Percentiles rank a stretch among this genome's conserved stretches.
Evolutionary conservation across 1,140 invertebrate genomes (phyloP).

Genomic region (Drosophila jambulina): DNA sequence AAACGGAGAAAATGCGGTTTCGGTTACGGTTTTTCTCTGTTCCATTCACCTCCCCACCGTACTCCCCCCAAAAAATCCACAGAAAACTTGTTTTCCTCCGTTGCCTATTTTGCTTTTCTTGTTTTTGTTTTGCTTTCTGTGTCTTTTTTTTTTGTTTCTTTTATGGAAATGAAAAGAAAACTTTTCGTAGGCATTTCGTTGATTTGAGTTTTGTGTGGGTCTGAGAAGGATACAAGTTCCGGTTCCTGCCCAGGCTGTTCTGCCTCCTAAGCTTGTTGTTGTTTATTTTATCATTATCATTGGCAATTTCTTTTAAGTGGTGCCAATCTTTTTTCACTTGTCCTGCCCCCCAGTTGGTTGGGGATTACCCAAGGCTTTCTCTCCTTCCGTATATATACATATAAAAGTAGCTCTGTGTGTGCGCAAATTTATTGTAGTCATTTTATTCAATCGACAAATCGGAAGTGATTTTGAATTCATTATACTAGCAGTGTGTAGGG

Average conservation of each 20-base stretch:
- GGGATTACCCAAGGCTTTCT: conserved; percentile 58
- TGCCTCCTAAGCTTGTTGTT: conserved; percentile 54
- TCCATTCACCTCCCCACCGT: conserved; percentile 30
- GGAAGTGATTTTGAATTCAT: conserved; percentile 84
- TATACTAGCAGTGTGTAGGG: conserved; percentile 39
- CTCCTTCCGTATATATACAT: neutral
- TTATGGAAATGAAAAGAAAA: conserved; percentile 76
- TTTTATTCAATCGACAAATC: conserved; percentile 85
- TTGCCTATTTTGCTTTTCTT: conserved; percentile 36
- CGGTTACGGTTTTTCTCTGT: conserved; percentile 84
- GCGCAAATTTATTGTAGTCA: conserved; percentile 80
- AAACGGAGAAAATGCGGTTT: conserved; percentile 84
- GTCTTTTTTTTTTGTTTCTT: conserved; percentile 28
- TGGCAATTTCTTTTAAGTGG: conserved; percentile 83
- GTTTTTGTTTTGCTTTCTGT: conserved; percentile 14
- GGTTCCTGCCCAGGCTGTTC: conserved; percentile 22
- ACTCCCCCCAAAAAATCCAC: conserved; percentile 9
- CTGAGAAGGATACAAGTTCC: conserved; percentile 48
- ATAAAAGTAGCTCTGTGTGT: conserved; percentile 29
- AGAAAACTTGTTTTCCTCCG: conserved; percentile 64
- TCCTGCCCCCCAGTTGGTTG: conserved; percentile 64
- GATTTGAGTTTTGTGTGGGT: conserved; percentile 51
- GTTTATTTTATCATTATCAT: conserved; percentile 82
- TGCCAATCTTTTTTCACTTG: conserved; percentile 83
- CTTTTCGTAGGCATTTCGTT: conserved; percentile 79